Conservation (phyloP, 1,140 invertebrate genomes). For the Apis florea region DNA sequence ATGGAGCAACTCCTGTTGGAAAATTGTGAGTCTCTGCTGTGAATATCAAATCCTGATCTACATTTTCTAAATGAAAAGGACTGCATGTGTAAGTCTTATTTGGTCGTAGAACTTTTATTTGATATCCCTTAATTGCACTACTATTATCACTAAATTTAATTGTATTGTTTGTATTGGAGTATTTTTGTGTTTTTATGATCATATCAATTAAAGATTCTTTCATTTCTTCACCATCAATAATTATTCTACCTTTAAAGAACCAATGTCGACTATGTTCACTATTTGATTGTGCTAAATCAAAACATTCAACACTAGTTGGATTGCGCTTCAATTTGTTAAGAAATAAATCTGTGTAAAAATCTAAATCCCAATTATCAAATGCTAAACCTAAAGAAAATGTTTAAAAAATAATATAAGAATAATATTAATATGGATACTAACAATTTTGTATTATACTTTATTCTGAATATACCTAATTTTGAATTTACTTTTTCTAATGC, state of each 20-base stretch:
- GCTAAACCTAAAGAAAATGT: constrained; percentile 84
- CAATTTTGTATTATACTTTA: not conserved
- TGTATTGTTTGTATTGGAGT: constrained; percentile 95
- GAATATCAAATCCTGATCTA: constrained; percentile 95
- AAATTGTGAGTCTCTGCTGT: constrained; percentile 99
- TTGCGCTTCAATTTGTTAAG: constrained; percentile 91
- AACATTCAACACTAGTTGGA: constrained; percentile 98
- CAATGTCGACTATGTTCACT: constrained; percentile 96
- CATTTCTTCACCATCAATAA: constrained; percentile 90
- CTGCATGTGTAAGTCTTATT: constrained; percentile 83
- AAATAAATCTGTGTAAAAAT: constrained; percentile 93
- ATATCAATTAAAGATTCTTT: constrained; percentile 93
- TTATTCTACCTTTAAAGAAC: constrained; percentile 95
- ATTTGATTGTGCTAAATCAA: constrained; percentile 99
- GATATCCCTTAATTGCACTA: constrained; percentile 94
- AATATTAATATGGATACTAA: not conserved
- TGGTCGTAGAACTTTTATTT: constrained; percentile 85
- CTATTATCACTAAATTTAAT: constrained; percentile 99
- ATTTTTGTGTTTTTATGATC: constrained; percentile 94
- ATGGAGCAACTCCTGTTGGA: constrained; percentile 95
- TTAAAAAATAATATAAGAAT: constrained; percentile 14
- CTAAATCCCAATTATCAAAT: constrained; percentile 93
- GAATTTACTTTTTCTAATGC: constrained; percentile 92
- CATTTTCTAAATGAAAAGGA: constrained; percentile 81
- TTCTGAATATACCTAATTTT: constrained; percentile 85